phyloP scores from a whole-genome alignment of 2,113 vertebrate species.

The Chionodraco myersi region DNA sequence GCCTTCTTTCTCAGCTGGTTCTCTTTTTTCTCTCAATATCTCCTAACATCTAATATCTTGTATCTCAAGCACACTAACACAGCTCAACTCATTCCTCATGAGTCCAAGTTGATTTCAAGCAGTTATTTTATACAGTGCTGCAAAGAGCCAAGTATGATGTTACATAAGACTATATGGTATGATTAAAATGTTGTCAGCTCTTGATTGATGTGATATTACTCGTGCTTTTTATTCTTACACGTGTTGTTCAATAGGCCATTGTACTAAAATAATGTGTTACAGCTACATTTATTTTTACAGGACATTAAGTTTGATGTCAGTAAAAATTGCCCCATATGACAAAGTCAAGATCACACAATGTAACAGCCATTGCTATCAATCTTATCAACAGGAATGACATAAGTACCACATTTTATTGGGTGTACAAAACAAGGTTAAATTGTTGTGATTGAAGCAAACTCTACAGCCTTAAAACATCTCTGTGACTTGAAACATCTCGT shows the following conservation, averaged over 20 bases:
- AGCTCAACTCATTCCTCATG: background rate
- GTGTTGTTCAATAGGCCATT: background rate
- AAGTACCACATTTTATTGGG: background rate
- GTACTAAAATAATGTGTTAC: background rate
- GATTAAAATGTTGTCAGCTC: background rate
- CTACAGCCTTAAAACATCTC: slow-evolving; percentile 13
- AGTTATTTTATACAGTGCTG: background rate
- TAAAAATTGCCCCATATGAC: background rate
- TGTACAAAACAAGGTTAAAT: background rate
- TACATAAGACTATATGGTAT: background rate
- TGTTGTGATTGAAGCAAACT: background rate
- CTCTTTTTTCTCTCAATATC: background rate
- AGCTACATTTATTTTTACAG: background rate
- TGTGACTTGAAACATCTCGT: slow-evolving; percentile 23
- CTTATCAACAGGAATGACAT: background rate
- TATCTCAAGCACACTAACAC: background rate
- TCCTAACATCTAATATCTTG: background rate
- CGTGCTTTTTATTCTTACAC: background rate
- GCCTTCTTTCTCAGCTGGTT: background rate
- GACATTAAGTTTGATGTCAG: background rate
- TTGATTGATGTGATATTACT: background rate
- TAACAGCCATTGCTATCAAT: background rate
- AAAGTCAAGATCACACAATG: background rate
- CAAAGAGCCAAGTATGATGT: background rate
- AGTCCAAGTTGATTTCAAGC: background rate